Conservation (phyloP, 35 echinoderm and acorn worm species). For the Amphiura filiformis region DNA sequence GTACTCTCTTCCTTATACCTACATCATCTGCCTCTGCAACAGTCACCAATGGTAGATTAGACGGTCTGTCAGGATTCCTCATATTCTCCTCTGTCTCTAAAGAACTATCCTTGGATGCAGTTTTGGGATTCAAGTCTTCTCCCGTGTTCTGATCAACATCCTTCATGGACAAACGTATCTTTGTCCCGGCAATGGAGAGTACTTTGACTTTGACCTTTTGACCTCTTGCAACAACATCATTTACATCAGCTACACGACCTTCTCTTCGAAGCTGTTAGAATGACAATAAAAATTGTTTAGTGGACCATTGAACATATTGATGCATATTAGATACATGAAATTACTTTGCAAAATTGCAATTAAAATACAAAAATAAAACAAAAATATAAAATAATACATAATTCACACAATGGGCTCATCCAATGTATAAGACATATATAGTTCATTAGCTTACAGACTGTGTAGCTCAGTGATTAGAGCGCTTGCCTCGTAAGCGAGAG, state of each 20-base stretch:
- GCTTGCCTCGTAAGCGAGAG: no score
- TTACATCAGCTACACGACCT: constrained; percentile 92
- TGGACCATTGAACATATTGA: no score
- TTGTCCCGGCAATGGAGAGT: constrained; percentile 82
- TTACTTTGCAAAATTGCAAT: no score
- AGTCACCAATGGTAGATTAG: constrained; percentile 79
- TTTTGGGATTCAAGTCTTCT: constrained; percentile 78
- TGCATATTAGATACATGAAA: no score
- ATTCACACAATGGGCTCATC: no score
- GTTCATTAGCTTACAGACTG: no score
- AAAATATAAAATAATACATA: no score
- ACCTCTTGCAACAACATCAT: constrained; percentile 85
- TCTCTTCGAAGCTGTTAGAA: constrained; percentile 75
- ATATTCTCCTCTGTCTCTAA: constrained; percentile 46
- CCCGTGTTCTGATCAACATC: constrained; percentile 92
- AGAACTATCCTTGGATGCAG: constrained; percentile 35
- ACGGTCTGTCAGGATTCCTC: constrained; percentile 84
- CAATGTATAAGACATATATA: no score
- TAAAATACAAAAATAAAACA: no score
- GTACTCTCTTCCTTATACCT: constrained; percentile 75
- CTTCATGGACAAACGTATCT: constrained; percentile 90
- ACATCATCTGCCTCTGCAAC: constrained; percentile 72
- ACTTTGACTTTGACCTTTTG: constrained; percentile 97
- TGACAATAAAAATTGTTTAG: constrained; percentile 2
- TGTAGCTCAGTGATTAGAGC: no score